Percentiles rank a stretch among this genome's conserved stretches.
Evolutionary conservation across 2,113 vertebrate species (phyloP).

Genomic region (Chrysochloris asiatica): DNA sequence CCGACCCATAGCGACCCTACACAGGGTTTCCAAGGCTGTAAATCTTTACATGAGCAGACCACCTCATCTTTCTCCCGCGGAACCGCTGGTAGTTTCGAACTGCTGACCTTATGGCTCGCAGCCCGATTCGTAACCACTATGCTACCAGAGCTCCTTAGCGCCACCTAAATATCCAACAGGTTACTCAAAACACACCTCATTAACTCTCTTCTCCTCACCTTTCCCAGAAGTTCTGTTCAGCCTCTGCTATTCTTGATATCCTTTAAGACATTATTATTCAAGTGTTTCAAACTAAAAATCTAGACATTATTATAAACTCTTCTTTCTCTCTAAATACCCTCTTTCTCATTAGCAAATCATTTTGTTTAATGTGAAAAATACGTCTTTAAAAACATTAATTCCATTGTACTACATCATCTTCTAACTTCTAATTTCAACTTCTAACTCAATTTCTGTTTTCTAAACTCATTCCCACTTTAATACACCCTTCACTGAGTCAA

Average conservation of each 20-base stretch:
- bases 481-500: background rate
- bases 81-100: too few species aligned
- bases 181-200: background rate
- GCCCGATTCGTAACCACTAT: too few species aligned
- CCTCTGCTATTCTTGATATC: background rate
- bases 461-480: background rate
- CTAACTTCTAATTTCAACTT: background rate
- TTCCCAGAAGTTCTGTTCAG: background rate
- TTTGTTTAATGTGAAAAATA: background rate
- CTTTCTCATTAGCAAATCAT: background rate
- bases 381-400: background rate
- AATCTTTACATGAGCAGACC: too few species aligned
- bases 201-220: background rate
- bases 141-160: too few species aligned
- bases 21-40: too few species aligned
- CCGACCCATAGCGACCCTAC: too few species aligned
- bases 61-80: too few species aligned
- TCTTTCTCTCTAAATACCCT: background rate
- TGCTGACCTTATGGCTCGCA: too few species aligned
- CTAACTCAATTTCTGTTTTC: background rate
- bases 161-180: background rate
- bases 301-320: background rate
- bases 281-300: background rate
- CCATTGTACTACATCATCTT: background rate
- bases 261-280: too few species aligned